phyloP scores from a whole-genome alignment of 2,113 vertebrate genomes.

The Gymnogyps californianus region DNA sequence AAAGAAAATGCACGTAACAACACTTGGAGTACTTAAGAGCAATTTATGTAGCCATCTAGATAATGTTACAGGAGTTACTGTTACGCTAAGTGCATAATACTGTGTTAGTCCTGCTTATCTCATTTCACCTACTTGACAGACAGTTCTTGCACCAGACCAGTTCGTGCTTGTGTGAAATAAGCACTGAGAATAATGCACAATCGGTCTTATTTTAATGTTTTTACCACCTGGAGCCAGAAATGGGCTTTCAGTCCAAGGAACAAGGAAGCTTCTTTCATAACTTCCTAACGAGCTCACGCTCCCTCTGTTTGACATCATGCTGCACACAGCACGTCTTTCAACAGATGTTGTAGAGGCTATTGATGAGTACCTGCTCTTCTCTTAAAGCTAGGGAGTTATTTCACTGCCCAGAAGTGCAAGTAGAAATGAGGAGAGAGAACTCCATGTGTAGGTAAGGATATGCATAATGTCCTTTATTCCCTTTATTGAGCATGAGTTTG shows the following conservation, averaged over 20 bases:
- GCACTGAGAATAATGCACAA: neutral
- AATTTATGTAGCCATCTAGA: constrained; percentile 35
- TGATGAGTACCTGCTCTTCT: neutral
- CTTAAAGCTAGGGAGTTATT: neutral
- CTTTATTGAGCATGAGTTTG: neutral
- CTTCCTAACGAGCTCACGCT: neutral
- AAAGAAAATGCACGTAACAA: neutral
- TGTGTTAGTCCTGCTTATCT: constrained; percentile 36
- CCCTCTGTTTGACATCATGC: neutral
- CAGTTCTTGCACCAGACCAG: constrained; percentile 15
- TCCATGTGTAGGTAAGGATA: neutral
- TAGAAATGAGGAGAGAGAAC: neutral
- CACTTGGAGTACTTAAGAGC: constrained; percentile 20
- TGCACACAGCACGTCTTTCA: neutral
- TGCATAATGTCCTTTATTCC: neutral
- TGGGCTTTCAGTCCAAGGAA: neutral
- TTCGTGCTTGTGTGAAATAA: neutral
- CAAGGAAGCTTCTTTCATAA: neutral
- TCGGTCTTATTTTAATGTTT: neutral
- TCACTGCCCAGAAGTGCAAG: neutral
- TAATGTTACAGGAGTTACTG: constrained; percentile 9
- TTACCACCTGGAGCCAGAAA: constrained; percentile 38
- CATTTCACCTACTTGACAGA: constrained; percentile 21
- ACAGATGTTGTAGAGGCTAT: neutral
- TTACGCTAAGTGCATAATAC: constrained; percentile 18